Evolutionary conservation across 2,113 vertebrate genomes (phyloP), one percentile per base, ranked within the genome.

Genomic region (Tragelaphus imberbis): DNA sequence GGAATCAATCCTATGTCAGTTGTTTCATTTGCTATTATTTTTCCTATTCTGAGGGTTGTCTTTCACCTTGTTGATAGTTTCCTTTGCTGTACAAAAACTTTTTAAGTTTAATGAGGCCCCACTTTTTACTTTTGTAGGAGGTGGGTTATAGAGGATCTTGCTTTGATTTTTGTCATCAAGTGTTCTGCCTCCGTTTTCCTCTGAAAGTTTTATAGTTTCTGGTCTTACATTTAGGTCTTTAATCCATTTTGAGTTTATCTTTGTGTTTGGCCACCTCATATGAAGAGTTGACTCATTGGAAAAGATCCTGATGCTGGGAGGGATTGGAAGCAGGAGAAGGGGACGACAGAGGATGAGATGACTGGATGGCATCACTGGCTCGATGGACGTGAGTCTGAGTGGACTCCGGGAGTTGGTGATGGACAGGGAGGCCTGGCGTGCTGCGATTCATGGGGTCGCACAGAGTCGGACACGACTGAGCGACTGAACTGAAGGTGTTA

Each of bases 341-440:
- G 58, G 58, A 59, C 58, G 4, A 12, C 25, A 0, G 58, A 59
- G 58, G 58, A 27, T 27, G 25, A 27, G 25, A 12, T 27, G 58
- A 25, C 58, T 59, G 25, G 58, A 27, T 59, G 58, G 58, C 58
- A 59, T 59, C 58, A 59, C 58, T 0, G 10, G 5, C 58, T 59
- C 4, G 25, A 59, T 59, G 58, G 2, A 27, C 25, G 0, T 59
- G 58, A 0, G 25, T 27, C 2, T 59, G 58, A 0, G 58, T 27
- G 58, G 2, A 27, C 58, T 59, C 23, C 5, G 58, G 58, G 58
- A 59, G 58, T 2, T 59, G 58, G 58, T 59, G 58, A 59, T 59
- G 58, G 25, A 59, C 58, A 11, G 10, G 25, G 58, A 59, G 25
- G 58, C 58, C 58, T 59, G 58, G 25, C 4, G 4, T 59, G 58